Percentiles rank a stretch among this genome's conserved stretches.
These are phyloP conservation scores for Andrena bicolor DNA, from an alignment of 2,888 invertebrate genomes.

Conservation along the genomic window DNA sequence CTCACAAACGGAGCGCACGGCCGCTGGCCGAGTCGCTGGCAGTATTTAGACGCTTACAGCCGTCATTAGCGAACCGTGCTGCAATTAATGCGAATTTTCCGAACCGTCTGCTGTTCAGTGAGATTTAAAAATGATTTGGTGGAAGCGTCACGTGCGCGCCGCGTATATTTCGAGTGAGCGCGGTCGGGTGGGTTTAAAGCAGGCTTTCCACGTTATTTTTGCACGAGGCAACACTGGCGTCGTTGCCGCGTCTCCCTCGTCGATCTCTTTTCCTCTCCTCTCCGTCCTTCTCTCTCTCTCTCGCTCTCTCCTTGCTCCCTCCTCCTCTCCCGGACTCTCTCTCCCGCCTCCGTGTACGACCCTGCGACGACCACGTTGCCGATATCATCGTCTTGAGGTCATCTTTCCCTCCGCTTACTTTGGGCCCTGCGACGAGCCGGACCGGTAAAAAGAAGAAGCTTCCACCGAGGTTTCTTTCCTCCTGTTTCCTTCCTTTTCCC, in stretches of 20 bases:
- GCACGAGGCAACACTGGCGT: slow-evolving; percentile 75
- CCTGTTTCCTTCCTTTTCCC: too few species aligned
- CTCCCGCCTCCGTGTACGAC: slow-evolving; percentile 47
- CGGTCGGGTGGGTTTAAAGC: slow-evolving; percentile 72
- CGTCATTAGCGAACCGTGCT: slow-evolving; percentile 34
- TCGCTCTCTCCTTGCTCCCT: slow-evolving; percentile 17
- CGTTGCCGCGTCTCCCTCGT: slow-evolving; percentile 75
- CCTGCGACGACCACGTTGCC: slow-evolving; percentile 71
- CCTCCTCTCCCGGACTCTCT: slow-evolving; percentile 18
- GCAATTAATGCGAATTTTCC: slow-evolving; percentile 51
- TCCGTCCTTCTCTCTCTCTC: slow-evolving; percentile 16
- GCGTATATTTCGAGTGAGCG: slow-evolving; percentile 65
- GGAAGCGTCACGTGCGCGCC: slow-evolving; percentile 30
- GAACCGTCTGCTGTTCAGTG: slow-evolving; percentile 46
- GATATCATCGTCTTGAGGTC: slow-evolving; percentile 73
- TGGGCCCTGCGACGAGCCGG: slow-evolving; percentile 52
- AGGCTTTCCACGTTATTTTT: slow-evolving; percentile 78
- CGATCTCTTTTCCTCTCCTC: slow-evolving; percentile 53
- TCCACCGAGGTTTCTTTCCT: slow-evolving; percentile 31
- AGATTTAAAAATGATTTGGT: slow-evolving; percentile 59
- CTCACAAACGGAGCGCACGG: not conserved
- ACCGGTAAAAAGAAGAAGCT: slow-evolving; percentile 45
- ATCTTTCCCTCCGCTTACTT: slow-evolving; percentile 65
- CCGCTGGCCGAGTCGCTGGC: not conserved
- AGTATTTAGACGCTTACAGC: slow-evolving; percentile 6